A percentile compares a stretch with the other conserved stretches of the same genome.
phyloP scores from a whole-genome alignment of 2,797 vertebrate species.

The Alcedo atthis region DNA sequence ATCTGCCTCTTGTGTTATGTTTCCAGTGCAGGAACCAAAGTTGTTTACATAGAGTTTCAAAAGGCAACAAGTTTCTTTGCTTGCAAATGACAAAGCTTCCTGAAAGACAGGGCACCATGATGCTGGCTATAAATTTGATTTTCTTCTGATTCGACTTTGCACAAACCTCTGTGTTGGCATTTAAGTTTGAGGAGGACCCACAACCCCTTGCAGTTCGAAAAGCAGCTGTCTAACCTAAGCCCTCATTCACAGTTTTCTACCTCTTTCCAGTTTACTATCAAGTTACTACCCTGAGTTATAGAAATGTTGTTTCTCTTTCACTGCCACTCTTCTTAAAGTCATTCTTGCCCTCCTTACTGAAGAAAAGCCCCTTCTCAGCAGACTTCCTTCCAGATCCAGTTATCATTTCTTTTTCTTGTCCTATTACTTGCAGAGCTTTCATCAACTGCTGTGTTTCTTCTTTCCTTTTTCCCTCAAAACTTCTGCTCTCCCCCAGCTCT shows the following conservation, averaged over 20 bases:
- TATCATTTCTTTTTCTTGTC: slow-evolving; percentile 53
- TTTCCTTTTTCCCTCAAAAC: slow-evolving; percentile 40
- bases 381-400: slow-evolving; percentile 37
- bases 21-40: neutral
- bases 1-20: neutral
- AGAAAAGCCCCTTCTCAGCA: slow-evolving; percentile 20
- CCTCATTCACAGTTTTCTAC: neutral
- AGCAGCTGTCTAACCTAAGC: neutral
- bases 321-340: neutral
- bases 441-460: neutral
- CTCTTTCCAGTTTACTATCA: neutral
- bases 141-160: neutral
- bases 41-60: neutral
- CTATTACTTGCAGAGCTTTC: neutral
- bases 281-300: neutral
- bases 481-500: neutral
- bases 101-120: neutral
- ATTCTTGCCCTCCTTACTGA: neutral
- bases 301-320: neutral
- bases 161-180: neutral
- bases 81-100: neutral
- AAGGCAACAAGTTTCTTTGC: neutral
- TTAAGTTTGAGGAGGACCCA: neutral
- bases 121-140: neutral
- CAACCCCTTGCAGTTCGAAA: neutral